Evolutionary conservation across 2,888 invertebrate species (phyloP).

Genomic region (Synergus itoensis): DNA sequence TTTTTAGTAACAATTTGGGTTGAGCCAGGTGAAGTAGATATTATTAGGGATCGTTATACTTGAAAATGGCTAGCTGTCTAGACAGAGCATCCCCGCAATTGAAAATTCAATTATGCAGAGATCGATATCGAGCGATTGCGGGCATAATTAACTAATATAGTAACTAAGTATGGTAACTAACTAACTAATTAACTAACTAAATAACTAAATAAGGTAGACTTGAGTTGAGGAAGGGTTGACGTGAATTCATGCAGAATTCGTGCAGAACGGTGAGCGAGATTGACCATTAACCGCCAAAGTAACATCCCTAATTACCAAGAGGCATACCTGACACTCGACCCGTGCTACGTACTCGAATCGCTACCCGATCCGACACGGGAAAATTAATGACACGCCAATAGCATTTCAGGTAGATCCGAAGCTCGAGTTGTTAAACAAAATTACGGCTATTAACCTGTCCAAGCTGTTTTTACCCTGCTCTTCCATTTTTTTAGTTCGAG

Average conservation of each 20-base stretch:
- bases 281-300: constrained; percentile 38
- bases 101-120: background rate
- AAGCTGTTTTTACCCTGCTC: background rate
- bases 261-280: constrained; percentile 10
- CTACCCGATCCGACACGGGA: constrained; percentile 22
- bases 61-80: background rate
- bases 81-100: background rate
- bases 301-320: constrained; percentile 37
- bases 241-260: background rate
- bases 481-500: background rate
- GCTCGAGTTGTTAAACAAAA: constrained; percentile 31
- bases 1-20: no score
- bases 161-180: constrained; percentile 8
- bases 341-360: constrained; percentile 32
- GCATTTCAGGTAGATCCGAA: constrained; percentile 19
- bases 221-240: constrained; percentile 5
- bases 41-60: background rate
- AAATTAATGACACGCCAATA: constrained; percentile 40
- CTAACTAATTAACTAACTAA: constrained; percentile 13
- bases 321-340: constrained; percentile 38
- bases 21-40: no score
- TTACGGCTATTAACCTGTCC: constrained; percentile 24
- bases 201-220: constrained; percentile 17
- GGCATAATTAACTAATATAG: constrained; percentile 5
- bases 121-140: constrained; percentile 22